A percentile compares a stretch with the other conserved stretches of the same genome.
phyloP scores from a whole-genome alignment of 1,140 invertebrate species.

The Elymnias hypermnestra region DNA sequence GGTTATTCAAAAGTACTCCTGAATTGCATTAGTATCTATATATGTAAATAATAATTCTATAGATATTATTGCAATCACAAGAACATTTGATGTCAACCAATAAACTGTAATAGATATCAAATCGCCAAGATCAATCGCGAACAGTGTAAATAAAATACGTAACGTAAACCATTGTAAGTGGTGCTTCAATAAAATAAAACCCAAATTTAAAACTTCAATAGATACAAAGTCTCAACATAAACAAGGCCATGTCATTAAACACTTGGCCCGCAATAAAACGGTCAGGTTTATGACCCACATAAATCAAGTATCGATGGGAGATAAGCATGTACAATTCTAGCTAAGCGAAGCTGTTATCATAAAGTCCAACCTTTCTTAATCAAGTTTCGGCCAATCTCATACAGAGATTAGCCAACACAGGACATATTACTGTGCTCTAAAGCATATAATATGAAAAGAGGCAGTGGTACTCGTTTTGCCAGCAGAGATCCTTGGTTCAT shows the following conservation, averaged over 20 bases:
- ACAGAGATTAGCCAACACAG: too few relatives aligned
- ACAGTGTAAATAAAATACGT: not conserved
- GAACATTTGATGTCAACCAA: not conserved
- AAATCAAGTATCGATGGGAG: constrained; percentile 45
- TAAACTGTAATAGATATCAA: not conserved
- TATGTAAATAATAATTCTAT: too few relatives aligned
- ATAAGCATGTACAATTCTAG: constrained; percentile 14
- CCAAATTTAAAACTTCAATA: constrained; percentile 33
- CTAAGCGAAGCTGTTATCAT: too few relatives aligned
- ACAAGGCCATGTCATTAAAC: constrained; percentile 44
- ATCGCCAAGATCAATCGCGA: constrained; percentile 3
- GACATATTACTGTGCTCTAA: too few relatives aligned
- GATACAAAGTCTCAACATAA: constrained; percentile 36
- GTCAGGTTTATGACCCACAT: constrained; percentile 42
- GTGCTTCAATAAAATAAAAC: constrained; percentile 30
- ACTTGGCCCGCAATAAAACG: constrained; percentile 38
- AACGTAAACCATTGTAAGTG: not conserved
- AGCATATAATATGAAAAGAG: too few relatives aligned
- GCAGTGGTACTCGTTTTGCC: too few relatives aligned
- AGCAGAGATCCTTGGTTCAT: too few relatives aligned
- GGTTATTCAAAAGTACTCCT: too few relatives aligned
- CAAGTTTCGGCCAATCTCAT: too few relatives aligned
- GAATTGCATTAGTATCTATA: too few relatives aligned
- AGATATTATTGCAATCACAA: too few relatives aligned
- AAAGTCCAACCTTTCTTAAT: too few relatives aligned